Evolutionary conservation across 2,113 vertebrate genomes (phyloP).

Genomic region (Sprattus sprattus): DNA sequence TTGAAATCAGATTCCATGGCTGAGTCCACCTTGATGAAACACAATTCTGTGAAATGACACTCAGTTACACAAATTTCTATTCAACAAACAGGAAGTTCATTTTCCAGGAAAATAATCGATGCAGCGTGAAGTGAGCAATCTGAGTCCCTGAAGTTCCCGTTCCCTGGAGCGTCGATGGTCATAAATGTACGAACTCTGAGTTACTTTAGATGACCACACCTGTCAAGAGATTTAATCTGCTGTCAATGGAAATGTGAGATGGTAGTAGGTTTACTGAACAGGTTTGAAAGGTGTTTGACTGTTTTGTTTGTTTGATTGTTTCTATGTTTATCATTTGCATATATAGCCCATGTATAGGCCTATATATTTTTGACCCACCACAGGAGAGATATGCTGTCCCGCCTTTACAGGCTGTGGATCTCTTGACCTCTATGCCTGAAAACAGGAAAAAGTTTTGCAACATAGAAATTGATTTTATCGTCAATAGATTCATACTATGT

Average conservation of each 20-base stretch:
- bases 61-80: background rate
- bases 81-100: background rate
- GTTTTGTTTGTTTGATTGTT: too few relatives aligned
- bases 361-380: background rate
- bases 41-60: background rate
- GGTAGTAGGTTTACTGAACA: too few relatives aligned
- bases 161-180: background rate
- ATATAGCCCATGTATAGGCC: background rate
- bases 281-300: too few relatives aligned
- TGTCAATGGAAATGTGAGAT: too few relatives aligned
- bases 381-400: background rate
- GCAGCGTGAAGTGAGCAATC: too few relatives aligned
- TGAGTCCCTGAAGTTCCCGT: too few relatives aligned
- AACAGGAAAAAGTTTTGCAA: background rate
- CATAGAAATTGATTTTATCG: too few relatives aligned
- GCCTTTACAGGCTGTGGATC: background rate
- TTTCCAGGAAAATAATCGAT: background rate
- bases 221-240: too few relatives aligned
- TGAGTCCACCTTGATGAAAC: background rate
- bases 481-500: too few relatives aligned
- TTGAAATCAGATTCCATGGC: slow-evolving; percentile 19
- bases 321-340: too few relatives aligned
- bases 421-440: background rate
- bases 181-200: background rate
- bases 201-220: too few relatives aligned